A percentile compares a stretch with the other conserved stretches of the same genome.
phyloP scores from a whole-genome alignment of 2,797 vertebrate species.

The Neostethus bicornis region DNA sequence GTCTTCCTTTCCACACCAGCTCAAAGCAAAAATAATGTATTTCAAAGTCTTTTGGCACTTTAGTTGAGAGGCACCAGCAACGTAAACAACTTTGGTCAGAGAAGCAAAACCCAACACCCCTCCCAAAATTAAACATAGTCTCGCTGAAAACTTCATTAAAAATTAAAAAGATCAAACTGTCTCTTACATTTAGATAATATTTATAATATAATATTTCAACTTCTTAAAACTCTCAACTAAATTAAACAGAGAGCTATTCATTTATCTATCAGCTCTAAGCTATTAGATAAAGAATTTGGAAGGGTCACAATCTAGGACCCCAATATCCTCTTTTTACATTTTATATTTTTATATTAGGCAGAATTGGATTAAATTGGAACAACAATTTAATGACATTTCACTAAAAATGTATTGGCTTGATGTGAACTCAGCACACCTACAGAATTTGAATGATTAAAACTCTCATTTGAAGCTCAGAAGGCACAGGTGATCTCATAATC shows the following conservation, averaged over 20 bases:
- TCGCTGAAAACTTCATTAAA: conserved; percentile 18
- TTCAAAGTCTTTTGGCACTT: conserved; percentile 53
- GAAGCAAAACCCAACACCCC: conserved; percentile 30
- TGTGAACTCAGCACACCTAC: conserved; percentile 21
- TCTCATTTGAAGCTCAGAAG: conserved; percentile 59
- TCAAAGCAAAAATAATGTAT: conserved; percentile 40
- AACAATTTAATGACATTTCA: not conserved
- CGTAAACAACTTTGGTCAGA: conserved; percentile 64
- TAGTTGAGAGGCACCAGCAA: conserved; percentile 63
- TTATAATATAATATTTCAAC: conserved; percentile 1
- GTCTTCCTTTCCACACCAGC: conserved; percentile 5
- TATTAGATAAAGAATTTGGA: not conserved
- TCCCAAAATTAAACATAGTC: conserved; percentile 22
- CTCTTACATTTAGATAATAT: conserved; percentile 10
- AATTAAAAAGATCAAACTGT: conserved; percentile 4
- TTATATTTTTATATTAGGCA: not conserved
- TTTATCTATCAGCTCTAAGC: too few species aligned
- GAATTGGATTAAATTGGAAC: not conserved
- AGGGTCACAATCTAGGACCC: not conserved
- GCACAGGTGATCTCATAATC: conserved; percentile 64
- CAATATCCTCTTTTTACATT: not conserved
- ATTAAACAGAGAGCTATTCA: conserved; percentile 9
- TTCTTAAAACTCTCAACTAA: not conserved
- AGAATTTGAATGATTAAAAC: conserved; percentile 53
- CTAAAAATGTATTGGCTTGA: conserved; percentile 32